A percentile compares a stretch with the other conserved stretches of the same genome.
Evolutionary conservation across 2,797 vertebrate genomes (phyloP).

Genomic region (Squalus acanthias): DNA sequence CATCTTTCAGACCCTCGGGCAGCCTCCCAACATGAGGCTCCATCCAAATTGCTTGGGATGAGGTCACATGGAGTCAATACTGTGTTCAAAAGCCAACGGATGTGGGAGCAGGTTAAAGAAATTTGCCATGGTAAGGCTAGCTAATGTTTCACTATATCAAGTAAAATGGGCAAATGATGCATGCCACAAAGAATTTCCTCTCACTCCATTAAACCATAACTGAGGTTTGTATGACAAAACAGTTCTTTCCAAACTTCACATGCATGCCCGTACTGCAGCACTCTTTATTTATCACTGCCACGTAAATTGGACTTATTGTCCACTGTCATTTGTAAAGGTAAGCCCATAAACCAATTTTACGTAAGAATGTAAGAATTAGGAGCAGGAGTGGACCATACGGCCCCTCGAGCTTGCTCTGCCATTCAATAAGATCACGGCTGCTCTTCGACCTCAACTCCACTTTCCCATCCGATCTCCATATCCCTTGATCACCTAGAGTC

Average conservation of each 20-base stretch:
- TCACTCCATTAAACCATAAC: not conserved
- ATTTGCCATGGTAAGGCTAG: not conserved
- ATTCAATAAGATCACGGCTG: too few species aligned
- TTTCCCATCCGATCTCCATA: too few species aligned
- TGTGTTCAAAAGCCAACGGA: not conserved
- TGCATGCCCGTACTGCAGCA: not conserved
- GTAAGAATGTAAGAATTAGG: too few species aligned
- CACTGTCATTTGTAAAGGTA: not conserved
- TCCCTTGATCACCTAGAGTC: too few species aligned
- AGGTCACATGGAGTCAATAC: not conserved
- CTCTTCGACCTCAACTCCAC: too few species aligned
- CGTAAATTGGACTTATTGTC: too few species aligned
- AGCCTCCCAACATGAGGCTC: not conserved
- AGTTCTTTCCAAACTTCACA: not conserved
- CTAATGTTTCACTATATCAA: not conserved
- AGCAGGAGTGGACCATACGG: too few species aligned
- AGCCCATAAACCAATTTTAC: not conserved
- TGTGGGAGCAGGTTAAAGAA: not conserved
- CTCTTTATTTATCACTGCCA: not conserved
- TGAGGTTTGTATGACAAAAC: not conserved
- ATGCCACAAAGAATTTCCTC: not conserved
- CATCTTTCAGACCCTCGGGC: not conserved
- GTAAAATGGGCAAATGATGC: not conserved
- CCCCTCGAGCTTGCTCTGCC: too few species aligned
- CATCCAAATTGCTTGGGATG: not conserved